Conservation (phyloP, 2,797 vertebrate species). For the Sebastolobus altivelis region DNA sequence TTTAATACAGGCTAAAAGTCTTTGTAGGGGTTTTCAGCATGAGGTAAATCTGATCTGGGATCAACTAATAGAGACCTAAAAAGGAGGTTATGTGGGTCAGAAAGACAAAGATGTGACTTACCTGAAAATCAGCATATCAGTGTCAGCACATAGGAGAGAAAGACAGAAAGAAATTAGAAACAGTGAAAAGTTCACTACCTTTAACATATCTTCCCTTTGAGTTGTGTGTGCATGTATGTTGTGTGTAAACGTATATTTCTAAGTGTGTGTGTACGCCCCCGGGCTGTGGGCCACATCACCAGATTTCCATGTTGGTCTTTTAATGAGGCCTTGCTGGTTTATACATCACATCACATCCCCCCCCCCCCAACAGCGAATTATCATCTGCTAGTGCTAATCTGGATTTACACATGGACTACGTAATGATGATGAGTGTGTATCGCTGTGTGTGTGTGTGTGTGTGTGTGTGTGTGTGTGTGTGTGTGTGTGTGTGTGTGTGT, state of each 20-base stretch:
- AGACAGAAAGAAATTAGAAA: constrained; percentile 56
- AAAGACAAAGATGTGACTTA: constrained; percentile 69
- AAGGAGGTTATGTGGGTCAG: constrained; percentile 21
- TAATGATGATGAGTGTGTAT: constrained; percentile 41
- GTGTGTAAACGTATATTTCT: constrained; percentile 5
- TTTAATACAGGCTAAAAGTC: constrained; percentile 41
- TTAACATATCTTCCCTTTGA: background rate
- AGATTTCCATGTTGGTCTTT: constrained; percentile 67
- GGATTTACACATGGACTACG: constrained; percentile 70
- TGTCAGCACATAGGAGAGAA: constrained; percentile 65
- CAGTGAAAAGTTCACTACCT: background rate
- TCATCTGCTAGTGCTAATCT: constrained; percentile 80
- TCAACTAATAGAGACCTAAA: constrained; percentile 37
- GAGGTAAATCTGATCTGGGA: constrained; percentile 50
- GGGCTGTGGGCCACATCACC: constrained; percentile 66
- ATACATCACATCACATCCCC: constrained; percentile 44
- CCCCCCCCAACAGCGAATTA: constrained; percentile 55
- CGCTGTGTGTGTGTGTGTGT: background rate
- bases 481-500: constrained; percentile 15
- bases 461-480: constrained; percentile 12
- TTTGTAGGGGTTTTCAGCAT: constrained; percentile 43
- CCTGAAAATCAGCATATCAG: constrained; percentile 63
- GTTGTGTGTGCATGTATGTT: background rate
- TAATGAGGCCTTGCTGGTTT: constrained; percentile 73
- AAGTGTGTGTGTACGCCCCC: constrained; percentile 18